Evolutionary conservation across 2,113 vertebrate genomes (phyloP), one percentile per base, ranked within the genome.

Genomic region (Vanacampus margaritifer): DNA sequence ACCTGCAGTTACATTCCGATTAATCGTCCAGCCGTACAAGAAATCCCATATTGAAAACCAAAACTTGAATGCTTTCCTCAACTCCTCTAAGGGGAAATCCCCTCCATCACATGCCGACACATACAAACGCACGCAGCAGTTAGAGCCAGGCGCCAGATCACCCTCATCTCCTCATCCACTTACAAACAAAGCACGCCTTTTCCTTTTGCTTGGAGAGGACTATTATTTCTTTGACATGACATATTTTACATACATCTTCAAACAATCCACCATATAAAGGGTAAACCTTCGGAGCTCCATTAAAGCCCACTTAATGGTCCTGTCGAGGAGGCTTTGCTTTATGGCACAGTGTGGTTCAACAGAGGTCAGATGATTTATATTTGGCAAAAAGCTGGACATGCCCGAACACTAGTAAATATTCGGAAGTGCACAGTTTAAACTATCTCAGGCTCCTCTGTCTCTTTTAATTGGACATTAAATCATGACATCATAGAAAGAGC

Each of bases 401-500:
- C 78, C 80, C 74, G 77, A 79, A 83, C 60, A 72, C 68, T 80
- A 80, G 74, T 87, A 79, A 86, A 87, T 88, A 72, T 86, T 75
- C 71, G 36, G 61, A 61, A 69, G 78, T 71, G 75, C 45, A 43
- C 50, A 72, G 37, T 78, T 81, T 71, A 75, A 81, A 86, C 80
- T 75, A 80, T 76, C 80, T 78, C 68, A 26, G 73, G 69, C 81
- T 71, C 50, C 61, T 41, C 59, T 48, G 73, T 61, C 65, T 79
- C 81, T 78, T 65, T 83, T 90, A 86, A 87, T 86, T 80, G 81
- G 57, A 79, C 69, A 72, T 81, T 85, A 84, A 88, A 84, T 85
- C 72, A 86, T 90, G 84, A 88, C 87, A 88, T 87, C 87, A 87
- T 87, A 74, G 83, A 87, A 84, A 85, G 74, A 68, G 74, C 74